Conservation (phyloP, 2,888 invertebrate species). For the Adineta ricciae region DNA sequence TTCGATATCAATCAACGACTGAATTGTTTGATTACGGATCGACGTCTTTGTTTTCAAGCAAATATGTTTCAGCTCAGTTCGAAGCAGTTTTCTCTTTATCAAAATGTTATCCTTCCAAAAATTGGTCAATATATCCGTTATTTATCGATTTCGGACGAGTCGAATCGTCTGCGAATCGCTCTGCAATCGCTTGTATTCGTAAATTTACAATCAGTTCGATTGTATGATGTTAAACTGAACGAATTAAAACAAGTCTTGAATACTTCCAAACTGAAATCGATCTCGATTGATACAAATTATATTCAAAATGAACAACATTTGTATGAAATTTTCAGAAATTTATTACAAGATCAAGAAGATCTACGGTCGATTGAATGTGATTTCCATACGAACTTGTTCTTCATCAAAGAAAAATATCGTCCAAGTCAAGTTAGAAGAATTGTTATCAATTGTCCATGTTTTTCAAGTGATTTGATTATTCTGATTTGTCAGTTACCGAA, state of each 20-base stretch:
- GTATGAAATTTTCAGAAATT: background rate
- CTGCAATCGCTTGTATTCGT: background rate
- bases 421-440: background rate
- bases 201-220: background rate
- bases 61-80: background rate
- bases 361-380: background rate
- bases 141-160: background rate
- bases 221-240: background rate
- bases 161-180: background rate
- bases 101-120: background rate
- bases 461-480: background rate
- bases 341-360: background rate
- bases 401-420: background rate
- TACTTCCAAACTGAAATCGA: background rate
- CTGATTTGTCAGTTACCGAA: background rate
- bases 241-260: background rate
- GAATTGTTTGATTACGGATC: background rate
- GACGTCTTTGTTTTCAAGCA: background rate
- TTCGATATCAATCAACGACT: background rate
- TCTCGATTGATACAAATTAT: background rate
- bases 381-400: background rate
- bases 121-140: background rate
- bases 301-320: slow-evolving; percentile 7
- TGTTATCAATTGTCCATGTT: background rate
- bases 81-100: background rate